Evolutionary conservation across 2,888 invertebrate species (phyloP), one percentile per base, ranked within the genome.

Genomic region (Oscheius sp.): DNA sequence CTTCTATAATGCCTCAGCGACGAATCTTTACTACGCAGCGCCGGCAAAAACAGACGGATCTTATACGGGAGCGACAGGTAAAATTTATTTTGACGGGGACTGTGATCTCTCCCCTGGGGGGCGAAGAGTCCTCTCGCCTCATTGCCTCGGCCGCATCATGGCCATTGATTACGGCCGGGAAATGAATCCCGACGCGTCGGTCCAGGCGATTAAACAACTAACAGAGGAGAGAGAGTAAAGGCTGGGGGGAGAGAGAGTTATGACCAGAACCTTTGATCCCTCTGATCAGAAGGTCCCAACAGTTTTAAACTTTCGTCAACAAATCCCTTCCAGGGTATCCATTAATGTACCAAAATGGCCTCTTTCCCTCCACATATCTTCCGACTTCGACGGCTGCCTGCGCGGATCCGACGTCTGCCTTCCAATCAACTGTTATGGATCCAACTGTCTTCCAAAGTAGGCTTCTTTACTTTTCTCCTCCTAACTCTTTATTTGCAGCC

Each of bases 271-370:
- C n/a, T n/a, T n/a, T n/a, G n/a, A n/a, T n/a, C n/a, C n/a, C n/a
- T 42, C 42, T 53, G 53, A 29, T 17, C 53, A 31, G 53, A 53
- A 10, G n/a, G n/a, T 25, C 23, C 31, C 31, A 25, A 33, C 53
- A n/a, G n/a, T n/a, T n/a, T n/a, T n/a, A n/a, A n/a, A n/a, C n/a
- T n/a, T n/a, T n/a, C n/a, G n/a, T n/a, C n/a, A n/a, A n/a, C n/a
- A n/a, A n/a, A n/a, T n/a, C n/a, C n/a, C 10, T 48, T 72, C 15
- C 71, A 74, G 76, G 70, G 61, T 76, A 76, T 61, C 67, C 66
- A n/a, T 27, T 58, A 25, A 65, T 76, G 72, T 61, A 61, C 31
- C 45, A 42, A 17, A 45, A 42, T 42, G 46, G 70, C 65, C 67
- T 73, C 57, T 76, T 73, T 31, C 70, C 53, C n/a, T 23, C 55